A percentile compares a stretch with the other conserved stretches of the same genome.
phyloP scores from a whole-genome alignment of 2,888 invertebrate genomes.

The Nebria brevicollis region DNA sequence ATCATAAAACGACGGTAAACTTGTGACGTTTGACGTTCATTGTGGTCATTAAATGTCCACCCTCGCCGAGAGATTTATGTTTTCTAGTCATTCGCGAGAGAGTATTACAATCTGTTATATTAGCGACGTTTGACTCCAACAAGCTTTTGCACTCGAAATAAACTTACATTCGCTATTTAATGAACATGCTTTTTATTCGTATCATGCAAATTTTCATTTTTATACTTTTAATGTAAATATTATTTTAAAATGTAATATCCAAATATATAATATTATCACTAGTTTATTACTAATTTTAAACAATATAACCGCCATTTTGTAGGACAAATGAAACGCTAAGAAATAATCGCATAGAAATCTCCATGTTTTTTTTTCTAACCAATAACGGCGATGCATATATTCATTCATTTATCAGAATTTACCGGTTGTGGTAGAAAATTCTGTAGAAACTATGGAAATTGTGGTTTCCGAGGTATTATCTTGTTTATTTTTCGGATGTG shows the following conservation, averaged over 20 bases:
- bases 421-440: conserved; percentile 46
- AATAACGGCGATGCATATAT: conserved; percentile 9
- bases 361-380: background rate
- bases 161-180: background rate
- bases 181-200: background rate
- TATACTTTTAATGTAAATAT: too few relatives aligned
- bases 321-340: background rate
- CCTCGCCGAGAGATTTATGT: background rate
- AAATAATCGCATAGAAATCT: background rate
- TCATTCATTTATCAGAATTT: conserved; percentile 38
- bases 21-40: conserved; percentile 26
- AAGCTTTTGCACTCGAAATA: background rate
- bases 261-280: too few relatives aligned
- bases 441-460: conserved; percentile 41
- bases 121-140: background rate
- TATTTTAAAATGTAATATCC: too few relatives aligned
- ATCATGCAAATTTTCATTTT: background rate
- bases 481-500: conserved; percentile 44
- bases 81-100: background rate
- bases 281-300: too few relatives aligned
- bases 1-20: conserved; percentile 22
- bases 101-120: background rate
- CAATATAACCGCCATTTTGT: background rate
- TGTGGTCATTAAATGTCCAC: conserved; percentile 20
- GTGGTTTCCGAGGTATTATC: conserved; percentile 45